phyloP scores from a whole-genome alignment of 1,140 invertebrate species.

The Brachionus calyciflorus region DNA sequence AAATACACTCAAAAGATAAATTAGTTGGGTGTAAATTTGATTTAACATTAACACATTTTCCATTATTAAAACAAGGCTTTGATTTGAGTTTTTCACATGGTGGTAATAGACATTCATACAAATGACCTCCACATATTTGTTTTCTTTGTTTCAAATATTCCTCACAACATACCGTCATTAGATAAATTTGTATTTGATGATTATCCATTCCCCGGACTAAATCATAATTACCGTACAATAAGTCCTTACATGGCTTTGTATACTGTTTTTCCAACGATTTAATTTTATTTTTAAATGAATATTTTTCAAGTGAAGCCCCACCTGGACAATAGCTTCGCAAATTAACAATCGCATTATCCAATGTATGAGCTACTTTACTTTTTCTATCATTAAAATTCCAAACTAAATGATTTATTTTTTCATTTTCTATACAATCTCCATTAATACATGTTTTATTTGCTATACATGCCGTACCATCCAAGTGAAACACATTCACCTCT shows the following conservation, averaged over 20 bases:
- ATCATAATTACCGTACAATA: neutral
- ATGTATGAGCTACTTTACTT: neutral
- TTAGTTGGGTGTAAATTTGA: constrained; percentile 6
- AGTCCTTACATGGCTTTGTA: neutral
- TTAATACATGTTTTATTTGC: neutral
- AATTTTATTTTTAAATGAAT: neutral
- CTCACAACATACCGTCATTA: constrained; percentile 1
- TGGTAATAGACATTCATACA: neutral
- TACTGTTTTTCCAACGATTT: neutral
- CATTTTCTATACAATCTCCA: neutral
- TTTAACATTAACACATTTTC: constrained; percentile 12
- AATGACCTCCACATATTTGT: neutral
- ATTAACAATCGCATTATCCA: neutral
- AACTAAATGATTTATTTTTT: neutral
- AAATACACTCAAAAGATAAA: constrained; percentile 3
- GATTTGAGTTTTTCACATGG: neutral
- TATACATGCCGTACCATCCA: neutral
- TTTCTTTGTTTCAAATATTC: neutral
- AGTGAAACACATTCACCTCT: neutral
- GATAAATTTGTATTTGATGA: neutral
- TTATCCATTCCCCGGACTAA: too few species aligned
- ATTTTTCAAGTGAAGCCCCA: constrained; percentile 8
- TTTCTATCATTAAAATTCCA: neutral
- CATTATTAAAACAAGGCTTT: constrained; percentile 10
- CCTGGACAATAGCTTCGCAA: neutral